These are phyloP conservation scores for Drosophila atripex DNA, from an alignment of 2,888 invertebrate species.

Conservation along the genomic window DNA sequence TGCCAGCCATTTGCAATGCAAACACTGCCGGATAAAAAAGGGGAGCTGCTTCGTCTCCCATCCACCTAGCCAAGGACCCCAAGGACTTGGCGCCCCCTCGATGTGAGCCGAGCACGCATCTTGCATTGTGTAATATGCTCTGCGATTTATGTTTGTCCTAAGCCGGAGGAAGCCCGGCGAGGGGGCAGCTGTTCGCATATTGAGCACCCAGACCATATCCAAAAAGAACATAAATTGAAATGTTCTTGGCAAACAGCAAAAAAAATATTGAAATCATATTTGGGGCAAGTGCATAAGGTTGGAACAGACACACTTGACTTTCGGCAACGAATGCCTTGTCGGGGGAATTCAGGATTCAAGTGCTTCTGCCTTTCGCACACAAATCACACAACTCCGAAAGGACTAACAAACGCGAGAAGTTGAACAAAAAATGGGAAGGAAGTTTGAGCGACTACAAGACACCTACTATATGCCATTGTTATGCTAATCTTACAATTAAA, in stretches of 20 bases:
- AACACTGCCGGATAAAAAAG: conserved; percentile 31
- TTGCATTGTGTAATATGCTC: conserved; percentile 78
- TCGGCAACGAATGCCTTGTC: conserved; percentile 40
- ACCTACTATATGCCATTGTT: conserved; percentile 7
- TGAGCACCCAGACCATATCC: conserved; percentile 46
- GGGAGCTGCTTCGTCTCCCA: conserved; percentile 9
- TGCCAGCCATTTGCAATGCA: conserved; percentile 46
- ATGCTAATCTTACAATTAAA: background rate
- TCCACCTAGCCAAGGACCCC: conserved; percentile 5
- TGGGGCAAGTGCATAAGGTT: conserved; percentile 50
- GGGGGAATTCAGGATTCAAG: conserved; percentile 44
- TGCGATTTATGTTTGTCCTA: conserved; percentile 73
- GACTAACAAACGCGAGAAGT: conserved; percentile 40
- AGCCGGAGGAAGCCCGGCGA: conserved; percentile 40
- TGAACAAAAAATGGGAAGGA: conserved; percentile 3
- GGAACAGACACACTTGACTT: conserved; percentile 47
- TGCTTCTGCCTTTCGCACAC: conserved; percentile 16
- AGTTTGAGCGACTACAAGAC: background rate
- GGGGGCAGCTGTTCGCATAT: conserved; percentile 71
- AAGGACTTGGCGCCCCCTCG: conserved; percentile 15
- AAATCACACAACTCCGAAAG: conserved; percentile 44
- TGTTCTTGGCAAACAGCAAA: conserved; percentile 44
- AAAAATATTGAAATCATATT: conserved; percentile 70
- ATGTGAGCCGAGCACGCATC: conserved; percentile 69
- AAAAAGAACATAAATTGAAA: conserved; percentile 74